Evolutionary conservation across 2,797 vertebrate species (phyloP), one percentile per base, ranked within the genome.

Genomic region (Lepilemur ruficaudatus): DNA sequence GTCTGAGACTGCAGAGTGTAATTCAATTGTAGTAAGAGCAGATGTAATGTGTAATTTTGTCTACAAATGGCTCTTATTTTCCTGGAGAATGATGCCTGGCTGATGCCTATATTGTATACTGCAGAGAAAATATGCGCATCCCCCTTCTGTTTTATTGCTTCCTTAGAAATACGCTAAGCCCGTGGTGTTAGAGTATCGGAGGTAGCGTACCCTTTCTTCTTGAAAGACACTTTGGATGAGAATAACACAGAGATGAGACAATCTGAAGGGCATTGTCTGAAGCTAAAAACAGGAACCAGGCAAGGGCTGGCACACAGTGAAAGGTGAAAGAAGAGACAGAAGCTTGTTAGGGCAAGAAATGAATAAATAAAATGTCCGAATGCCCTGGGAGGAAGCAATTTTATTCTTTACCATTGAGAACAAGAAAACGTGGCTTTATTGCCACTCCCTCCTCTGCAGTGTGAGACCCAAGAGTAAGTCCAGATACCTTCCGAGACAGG

Each of bases 251-350:
- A 80, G n/a, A 55, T 92, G 75, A 95, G 73, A 43, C 2, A 0
- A 41, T 88, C 1, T 72, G 43, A 4, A 4, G n/a, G 3, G 67
- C 52, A 69, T 25, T 41, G 52, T 80, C 5, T 46, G 46, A 95
- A 96, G 28, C 72, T 48, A 79, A 96, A 94, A 95, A 79, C 11
- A 43, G 50, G 73, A 95, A 93, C 50, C 90, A 50, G n/a, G 41
- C 1, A 75, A 14, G 38, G 3, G 11, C 43, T 93, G 55, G 89
- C 72, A 38, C 76, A 98, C 96, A 93, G 25, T 20, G 41, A 52
- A 12, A 69, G 22, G 8, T 41, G 81, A 97, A 89, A 84, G 73
- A 30, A 97, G 30, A 94, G 7, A 18, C 30, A 84, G 20, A 25
- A 41, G 1, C 57, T 96, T 93, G 32, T 70, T 28, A 41, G 61